Conservation (phyloP, 1,140 invertebrate species). For the Drosophila pectinifera region DNA sequence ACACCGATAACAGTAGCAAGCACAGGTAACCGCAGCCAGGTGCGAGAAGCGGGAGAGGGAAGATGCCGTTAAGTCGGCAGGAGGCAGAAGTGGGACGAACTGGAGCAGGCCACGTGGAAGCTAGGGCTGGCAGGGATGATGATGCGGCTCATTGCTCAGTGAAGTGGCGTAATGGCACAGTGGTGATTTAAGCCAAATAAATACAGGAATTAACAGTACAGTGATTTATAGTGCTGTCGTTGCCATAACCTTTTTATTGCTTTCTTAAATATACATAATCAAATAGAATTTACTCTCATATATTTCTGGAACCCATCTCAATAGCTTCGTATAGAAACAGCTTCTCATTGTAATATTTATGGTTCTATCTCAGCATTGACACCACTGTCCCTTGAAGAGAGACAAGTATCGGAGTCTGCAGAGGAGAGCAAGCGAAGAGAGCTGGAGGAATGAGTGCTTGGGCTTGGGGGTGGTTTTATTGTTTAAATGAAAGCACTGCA, state of each 20-base stretch:
- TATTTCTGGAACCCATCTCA: no score
- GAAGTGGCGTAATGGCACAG: slow-evolving; percentile 8
- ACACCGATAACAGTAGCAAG: slow-evolving; percentile 24
- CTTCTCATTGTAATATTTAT: neutral
- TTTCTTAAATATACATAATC: no score
- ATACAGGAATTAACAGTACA: no score
- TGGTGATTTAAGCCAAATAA: no score
- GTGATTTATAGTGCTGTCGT: neutral
- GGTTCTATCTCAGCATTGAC: neutral
- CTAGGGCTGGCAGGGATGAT: slow-evolving; percentile 3
- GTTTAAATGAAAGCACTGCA: slow-evolving; percentile 46
- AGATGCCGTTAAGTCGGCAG: slow-evolving; percentile 48
- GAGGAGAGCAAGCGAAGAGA: slow-evolving; percentile 6
- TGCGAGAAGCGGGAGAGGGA: slow-evolving; percentile 2
- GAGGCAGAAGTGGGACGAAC: slow-evolving; percentile 50
- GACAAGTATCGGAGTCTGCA: neutral
- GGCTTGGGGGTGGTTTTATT: slow-evolving; percentile 24
- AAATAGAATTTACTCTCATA: no score
- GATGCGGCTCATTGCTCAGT: slow-evolving; percentile 34
- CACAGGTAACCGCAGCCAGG: slow-evolving; percentile 29
- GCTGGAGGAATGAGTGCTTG: neutral
- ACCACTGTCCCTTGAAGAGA: slow-evolving; percentile 22
- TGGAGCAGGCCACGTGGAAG: slow-evolving; percentile 27
- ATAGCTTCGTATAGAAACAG: neutral
- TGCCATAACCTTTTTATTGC: no score